Conservation (phyloP, 2,797 vertebrate species). For the Lagorchestes hirsutus region DNA sequence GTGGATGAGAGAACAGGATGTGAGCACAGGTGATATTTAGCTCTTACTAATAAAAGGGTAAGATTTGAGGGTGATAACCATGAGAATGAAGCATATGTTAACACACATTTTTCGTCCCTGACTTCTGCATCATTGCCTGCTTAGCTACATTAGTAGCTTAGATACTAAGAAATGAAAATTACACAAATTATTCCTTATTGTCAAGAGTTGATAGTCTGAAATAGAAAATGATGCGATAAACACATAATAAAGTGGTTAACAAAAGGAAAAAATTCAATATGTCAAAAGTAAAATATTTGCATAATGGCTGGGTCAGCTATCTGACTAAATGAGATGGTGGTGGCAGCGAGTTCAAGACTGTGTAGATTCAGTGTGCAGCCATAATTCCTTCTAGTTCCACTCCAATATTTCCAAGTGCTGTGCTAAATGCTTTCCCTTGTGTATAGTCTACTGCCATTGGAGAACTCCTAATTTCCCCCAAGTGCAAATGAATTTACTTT, state of each 20-base stretch:
- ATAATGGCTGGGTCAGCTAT: neutral
- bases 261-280: neutral
- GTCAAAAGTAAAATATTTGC: neutral
- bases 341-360: neutral
- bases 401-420: neutral
- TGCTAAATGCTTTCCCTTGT: neutral
- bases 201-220: neutral
- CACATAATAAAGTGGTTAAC: neutral
- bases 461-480: neutral
- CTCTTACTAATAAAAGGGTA: neutral
- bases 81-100: neutral
- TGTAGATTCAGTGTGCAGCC: neutral
- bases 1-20: neutral
- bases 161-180: neutral
- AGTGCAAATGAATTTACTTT: slow-evolving; percentile 28
- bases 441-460: no score
- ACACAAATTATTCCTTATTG: neutral
- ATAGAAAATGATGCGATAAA: neutral
- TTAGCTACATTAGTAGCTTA: neutral
- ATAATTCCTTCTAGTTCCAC: neutral
- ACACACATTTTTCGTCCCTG: neutral
- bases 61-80: neutral
- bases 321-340: neutral
- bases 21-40: neutral
- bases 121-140: neutral